A percentile compares a stretch with the other conserved stretches of the same genome.
Evolutionary conservation across 2,888 invertebrate species (phyloP).

Genomic region (Leptogaster cylindrica): DNA sequence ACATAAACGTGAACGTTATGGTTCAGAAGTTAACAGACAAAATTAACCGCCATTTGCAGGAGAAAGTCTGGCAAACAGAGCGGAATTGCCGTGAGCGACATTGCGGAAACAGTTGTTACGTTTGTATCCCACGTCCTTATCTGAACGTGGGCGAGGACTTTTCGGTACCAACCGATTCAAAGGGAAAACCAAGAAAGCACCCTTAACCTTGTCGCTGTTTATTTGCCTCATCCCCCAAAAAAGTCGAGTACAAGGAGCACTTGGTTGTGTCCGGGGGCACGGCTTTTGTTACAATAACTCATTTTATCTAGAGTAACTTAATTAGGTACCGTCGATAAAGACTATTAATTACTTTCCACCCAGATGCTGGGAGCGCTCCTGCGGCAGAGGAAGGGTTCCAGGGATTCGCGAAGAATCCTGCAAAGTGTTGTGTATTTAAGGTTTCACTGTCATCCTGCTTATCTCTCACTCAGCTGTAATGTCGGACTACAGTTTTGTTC

Average conservation of each 20-base stretch:
- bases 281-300: slow-evolving; percentile 44
- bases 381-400: too few species aligned
- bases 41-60: slow-evolving; percentile 12
- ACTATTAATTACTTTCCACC: slow-evolving; percentile 46
- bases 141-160: slow-evolving; percentile 1
- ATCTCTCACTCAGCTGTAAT: too few species aligned
- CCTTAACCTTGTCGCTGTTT: not conserved
- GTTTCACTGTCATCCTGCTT: too few species aligned
- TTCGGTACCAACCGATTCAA: not conserved
- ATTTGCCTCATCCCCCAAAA: not conserved
- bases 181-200: too few species aligned
- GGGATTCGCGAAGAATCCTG: too few species aligned
- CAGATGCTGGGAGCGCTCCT: slow-evolving; percentile 15
- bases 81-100: too few species aligned
- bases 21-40: too few species aligned
- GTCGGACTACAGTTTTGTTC: too few species aligned
- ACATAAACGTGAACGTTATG: too few species aligned
- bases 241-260: slow-evolving; percentile 4
- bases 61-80: slow-evolving; percentile 10
- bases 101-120: slow-evolving; percentile 30
- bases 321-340: slow-evolving; percentile 46
- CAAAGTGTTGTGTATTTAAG: too few species aligned
- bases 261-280: slow-evolving; percentile 7
- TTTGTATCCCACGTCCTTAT: slow-evolving; percentile 4
- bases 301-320: slow-evolving; percentile 46